Evolutionary conservation across 35 echinoderm and acorn worm genomes (phyloP).

Genomic region (Heliocidaris erythrogramma): DNA sequence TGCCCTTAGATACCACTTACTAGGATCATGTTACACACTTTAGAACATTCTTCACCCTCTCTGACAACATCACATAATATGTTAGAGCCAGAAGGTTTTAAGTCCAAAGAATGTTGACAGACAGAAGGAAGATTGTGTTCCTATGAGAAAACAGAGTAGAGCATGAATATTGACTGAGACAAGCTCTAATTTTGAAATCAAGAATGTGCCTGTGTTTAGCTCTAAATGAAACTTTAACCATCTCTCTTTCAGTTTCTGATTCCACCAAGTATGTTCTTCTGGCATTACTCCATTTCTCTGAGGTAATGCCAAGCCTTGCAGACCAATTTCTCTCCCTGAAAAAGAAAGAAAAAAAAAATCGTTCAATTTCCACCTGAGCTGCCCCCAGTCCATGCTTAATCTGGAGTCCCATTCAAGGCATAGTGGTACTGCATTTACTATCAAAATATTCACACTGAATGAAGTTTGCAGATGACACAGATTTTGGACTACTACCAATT

Average conservation of each 20-base stretch:
- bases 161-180: not conserved
- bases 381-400: not conserved
- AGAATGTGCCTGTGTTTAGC: not conserved
- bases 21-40: not conserved
- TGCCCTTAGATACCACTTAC: conserved; percentile 8
- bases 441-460: not conserved
- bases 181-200: not conserved
- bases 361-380: not conserved
- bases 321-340: not conserved
- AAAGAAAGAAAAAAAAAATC: not conserved
- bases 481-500: conserved; percentile 3
- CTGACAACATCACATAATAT: not conserved
- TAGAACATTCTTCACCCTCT: conserved; percentile 1
- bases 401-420: not conserved
- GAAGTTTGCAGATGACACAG: conserved; percentile 8
- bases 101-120: not conserved
- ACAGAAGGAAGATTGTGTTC: not conserved
- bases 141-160: not conserved
- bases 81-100: not conserved
- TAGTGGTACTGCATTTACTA: not conserved
- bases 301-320: not conserved
- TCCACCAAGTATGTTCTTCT: not conserved
- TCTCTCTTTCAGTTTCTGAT: not conserved
- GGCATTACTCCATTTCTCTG: not conserved
- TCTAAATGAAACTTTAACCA: not conserved